phyloP scores from a whole-genome alignment of 92 coral and sea anemone species.

The Zoanthus sansibaricus region DNA sequence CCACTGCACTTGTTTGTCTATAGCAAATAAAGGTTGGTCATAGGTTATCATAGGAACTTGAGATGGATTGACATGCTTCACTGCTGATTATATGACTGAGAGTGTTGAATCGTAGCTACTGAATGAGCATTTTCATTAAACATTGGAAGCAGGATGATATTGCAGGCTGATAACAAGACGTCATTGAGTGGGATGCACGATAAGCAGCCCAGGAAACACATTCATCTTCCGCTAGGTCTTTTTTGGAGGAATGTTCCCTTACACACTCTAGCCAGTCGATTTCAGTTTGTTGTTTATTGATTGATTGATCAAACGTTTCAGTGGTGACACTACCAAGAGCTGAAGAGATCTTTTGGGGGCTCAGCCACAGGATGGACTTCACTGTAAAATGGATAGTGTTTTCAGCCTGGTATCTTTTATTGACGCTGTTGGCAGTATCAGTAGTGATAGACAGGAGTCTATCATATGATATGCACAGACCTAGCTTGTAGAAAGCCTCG shows the following conservation, averaged over 20 bases:
- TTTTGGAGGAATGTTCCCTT: neutral
- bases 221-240: neutral
- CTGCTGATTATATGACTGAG: neutral
- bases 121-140: constrained; percentile 54
- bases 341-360: neutral
- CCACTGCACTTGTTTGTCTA: neutral
- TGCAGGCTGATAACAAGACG: constrained; percentile 43
- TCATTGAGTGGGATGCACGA: constrained; percentile 30
- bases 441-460: constrained; percentile 66
- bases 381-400: constrained; percentile 33
- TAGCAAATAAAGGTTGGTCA: constrained; percentile 4
- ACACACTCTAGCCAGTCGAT: constrained; percentile 11
- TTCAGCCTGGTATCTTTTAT: constrained; percentile 58
- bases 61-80: constrained; percentile 1
- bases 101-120: neutral
- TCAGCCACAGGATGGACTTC: constrained; percentile 16
- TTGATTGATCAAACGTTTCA: neutral
- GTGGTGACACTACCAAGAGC: too few species aligned
- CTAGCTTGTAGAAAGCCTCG: constrained; percentile 67
- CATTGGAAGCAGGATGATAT: constrained; percentile 52
- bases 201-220: constrained; percentile 11
- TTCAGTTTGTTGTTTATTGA: neutral
- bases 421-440: constrained; percentile 63
- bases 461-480: constrained; percentile 69
- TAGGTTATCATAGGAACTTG: neutral